These are phyloP conservation scores for Colossoma macropomum DNA, from an alignment of 2,113 vertebrate genomes.

Conservation along the genomic window DNA sequence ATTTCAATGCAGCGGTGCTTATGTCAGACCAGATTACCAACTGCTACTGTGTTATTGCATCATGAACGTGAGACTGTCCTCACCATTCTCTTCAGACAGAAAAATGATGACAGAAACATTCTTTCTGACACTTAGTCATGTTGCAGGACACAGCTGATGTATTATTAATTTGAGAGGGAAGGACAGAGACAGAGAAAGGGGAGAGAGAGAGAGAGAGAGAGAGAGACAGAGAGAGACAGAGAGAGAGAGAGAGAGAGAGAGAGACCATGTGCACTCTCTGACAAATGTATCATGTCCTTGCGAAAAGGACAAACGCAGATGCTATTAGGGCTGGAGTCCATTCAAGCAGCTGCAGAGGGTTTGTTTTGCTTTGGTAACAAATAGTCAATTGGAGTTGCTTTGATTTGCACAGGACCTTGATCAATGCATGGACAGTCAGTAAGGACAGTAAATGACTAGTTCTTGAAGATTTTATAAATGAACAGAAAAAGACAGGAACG, in stretches of 20 bases:
- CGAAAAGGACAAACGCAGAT: slow-evolving; percentile 62
- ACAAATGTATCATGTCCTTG: slow-evolving; percentile 69
- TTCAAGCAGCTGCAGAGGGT: slow-evolving; percentile 44
- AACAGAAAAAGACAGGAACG: slow-evolving; percentile 39
- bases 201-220: neutral
- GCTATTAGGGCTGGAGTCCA: slow-evolving; percentile 49
- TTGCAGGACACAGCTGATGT: neutral
- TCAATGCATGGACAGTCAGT: slow-evolving; percentile 53
- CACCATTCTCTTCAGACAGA: neutral
- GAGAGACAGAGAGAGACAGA: neutral
- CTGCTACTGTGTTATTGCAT: neutral
- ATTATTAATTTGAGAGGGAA: neutral
- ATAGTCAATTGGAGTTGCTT: slow-evolving; percentile 65
- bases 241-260: neutral
- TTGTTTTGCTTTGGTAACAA: slow-evolving; percentile 59
- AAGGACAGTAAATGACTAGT: slow-evolving; percentile 53
- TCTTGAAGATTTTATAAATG: slow-evolving; percentile 37
- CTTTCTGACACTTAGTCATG: slow-evolving; percentile 1
- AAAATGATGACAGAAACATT: neutral
- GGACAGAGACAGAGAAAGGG: too few relatives aligned
- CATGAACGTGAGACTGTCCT: neutral
- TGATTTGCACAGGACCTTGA: slow-evolving; percentile 62
- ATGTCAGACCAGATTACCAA: neutral
- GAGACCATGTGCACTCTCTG: slow-evolving; percentile 22
- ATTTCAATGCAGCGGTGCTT: neutral